A percentile compares a stretch with the other conserved stretches of the same genome.
phyloP scores from a whole-genome alignment of 2,113 vertebrate genomes.

The Aleadryas rufinucha region DNA sequence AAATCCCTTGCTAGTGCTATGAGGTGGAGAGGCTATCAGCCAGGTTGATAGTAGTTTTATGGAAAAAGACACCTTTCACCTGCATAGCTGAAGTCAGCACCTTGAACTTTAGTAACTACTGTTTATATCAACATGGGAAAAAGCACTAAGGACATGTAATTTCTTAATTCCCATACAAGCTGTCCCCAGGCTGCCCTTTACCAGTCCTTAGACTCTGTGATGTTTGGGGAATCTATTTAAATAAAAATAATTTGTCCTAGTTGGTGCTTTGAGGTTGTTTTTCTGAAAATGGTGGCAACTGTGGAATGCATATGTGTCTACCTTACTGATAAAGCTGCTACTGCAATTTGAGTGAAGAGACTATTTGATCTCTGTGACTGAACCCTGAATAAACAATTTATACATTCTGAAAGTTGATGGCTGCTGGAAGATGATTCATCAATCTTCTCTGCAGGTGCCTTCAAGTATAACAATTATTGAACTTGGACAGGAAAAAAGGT shows the following conservation, averaged over 20 bases:
- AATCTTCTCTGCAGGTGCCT: neutral
- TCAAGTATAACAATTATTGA: neutral
- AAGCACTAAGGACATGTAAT: neutral
- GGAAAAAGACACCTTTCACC: neutral
- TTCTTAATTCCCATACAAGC: neutral
- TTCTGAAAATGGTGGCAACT: neutral
- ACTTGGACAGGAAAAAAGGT: neutral
- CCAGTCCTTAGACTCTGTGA: neutral
- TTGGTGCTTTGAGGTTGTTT: neutral
- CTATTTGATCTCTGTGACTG: neutral
- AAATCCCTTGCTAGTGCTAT: neutral
- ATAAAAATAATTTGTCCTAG: neutral
- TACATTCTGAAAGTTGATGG: neutral
- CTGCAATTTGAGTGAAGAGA: neutral
- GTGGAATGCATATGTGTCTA: neutral
- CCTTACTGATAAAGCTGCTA: neutral
- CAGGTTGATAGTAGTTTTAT: neutral
- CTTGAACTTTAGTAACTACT: neutral
- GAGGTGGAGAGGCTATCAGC: neutral
- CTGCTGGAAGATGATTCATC: neutral
- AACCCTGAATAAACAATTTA: neutral
- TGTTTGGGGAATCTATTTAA: neutral
- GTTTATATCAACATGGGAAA: neutral
- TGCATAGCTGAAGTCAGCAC: neutral
- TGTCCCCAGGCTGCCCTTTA: neutral